Evolutionary conservation across 2,797 vertebrate genomes (phyloP), one percentile per base, ranked within the genome.

Genomic region (Gallirallus australis): DNA sequence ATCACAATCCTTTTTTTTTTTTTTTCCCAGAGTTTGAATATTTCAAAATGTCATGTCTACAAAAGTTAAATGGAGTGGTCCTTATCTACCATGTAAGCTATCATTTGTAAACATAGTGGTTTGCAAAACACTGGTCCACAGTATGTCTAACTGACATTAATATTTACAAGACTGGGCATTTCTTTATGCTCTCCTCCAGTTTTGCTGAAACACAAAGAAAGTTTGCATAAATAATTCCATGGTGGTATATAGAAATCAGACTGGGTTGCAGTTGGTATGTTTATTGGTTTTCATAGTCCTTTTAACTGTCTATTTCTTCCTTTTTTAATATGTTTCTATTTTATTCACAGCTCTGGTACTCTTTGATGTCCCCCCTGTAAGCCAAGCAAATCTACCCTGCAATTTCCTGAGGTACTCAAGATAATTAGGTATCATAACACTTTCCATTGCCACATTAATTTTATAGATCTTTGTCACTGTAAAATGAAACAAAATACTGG

Each of bases 21-120:
- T 15, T 13, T 2, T 3, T 6, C 3, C 20, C 13, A 15, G 9
- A 48, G 2, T 65, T 81, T 35, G 61, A 52, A 8, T 63, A 57
- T 79, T 75, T 60, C 6, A 52, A 35, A 86, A 65, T 19, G 9
- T 35, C 12, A 2, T 28, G 4, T 35, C 54, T 86, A 30, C 35
- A 79, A 11, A 87, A 52, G 9, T 30, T 50, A 45, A 53, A 52
- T 31, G 7, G 12, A 42, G 3, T 30, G 7, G 1, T 71, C 30
- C 48, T 28, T 61, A 53, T 35, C 18, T 75, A 18, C 7, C 37
- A 15, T 33, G 37, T 19, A 80, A 15, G 13, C 4, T 45, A 45
- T 11, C 0, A 0, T 17, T 5, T 11, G 18, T 71, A 60, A 76
- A n/a, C 0, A 0, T 2, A 50, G 4, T 14, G 10, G 17, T 66